Percentiles rank a stretch among this genome's conserved stretches.
These are phyloP conservation scores for Spodoptera picta DNA, from an alignment of 2,888 invertebrate species.

Conservation along the genomic window DNA sequence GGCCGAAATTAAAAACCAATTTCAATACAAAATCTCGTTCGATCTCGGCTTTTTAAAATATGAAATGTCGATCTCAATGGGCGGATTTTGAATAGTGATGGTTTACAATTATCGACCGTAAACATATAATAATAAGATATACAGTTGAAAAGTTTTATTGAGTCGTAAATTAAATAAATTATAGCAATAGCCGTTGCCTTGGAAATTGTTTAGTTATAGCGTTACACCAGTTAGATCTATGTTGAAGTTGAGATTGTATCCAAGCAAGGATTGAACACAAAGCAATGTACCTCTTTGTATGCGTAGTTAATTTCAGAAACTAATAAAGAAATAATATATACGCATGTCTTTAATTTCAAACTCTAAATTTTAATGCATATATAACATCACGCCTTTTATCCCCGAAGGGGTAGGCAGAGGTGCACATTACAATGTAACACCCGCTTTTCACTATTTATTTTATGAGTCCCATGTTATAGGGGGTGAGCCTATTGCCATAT, in stretches of 20 bases:
- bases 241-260: constrained; percentile 67
- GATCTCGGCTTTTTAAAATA: too few species aligned
- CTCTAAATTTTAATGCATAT: too few species aligned
- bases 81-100: too few species aligned
- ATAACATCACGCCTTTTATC: too few species aligned
- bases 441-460: too few species aligned
- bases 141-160: constrained; percentile 14
- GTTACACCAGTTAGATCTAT: constrained; percentile 30
- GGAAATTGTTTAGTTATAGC: constrained; percentile 28
- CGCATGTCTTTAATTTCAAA: not conserved
- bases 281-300: constrained; percentile 78
- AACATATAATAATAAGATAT: constrained; percentile 15
- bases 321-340: constrained; percentile 74
- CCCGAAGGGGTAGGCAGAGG: too few species aligned
- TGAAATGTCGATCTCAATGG: too few species aligned
- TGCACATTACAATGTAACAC: too few species aligned
- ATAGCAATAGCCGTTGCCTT: constrained; percentile 47
- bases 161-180: constrained; percentile 28
- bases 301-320: constrained; percentile 71
- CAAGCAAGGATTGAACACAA: constrained; percentile 73
- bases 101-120: constrained; percentile 25
- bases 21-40: too few species aligned
- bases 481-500: too few species aligned
- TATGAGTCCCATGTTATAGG: too few species aligned
- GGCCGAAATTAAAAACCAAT: too few species aligned